phyloP scores from a whole-genome alignment of 53 echinoderm and acorn worm species.

The Echinometra lucunter region DNA sequence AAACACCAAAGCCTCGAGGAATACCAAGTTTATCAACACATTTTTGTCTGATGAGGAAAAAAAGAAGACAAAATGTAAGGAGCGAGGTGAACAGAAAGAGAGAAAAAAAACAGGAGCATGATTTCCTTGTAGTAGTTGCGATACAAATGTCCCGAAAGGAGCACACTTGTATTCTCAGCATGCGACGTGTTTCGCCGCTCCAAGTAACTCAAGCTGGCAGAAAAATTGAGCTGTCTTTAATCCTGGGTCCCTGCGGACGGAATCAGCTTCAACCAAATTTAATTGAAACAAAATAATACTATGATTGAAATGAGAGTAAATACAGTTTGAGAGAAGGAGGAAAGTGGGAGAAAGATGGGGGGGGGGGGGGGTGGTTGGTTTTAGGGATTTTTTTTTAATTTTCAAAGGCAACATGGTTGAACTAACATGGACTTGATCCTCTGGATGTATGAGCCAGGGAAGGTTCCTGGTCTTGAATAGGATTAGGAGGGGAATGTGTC shows the following conservation, averaged over 20 bases:
- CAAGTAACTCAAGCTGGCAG: constrained; percentile 62
- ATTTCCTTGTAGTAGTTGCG: constrained; percentile 27
- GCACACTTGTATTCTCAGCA: constrained; percentile 62
- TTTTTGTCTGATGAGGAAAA: constrained; percentile 29
- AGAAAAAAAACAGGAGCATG: constrained; percentile 18
- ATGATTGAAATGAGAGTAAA: constrained; percentile 71
- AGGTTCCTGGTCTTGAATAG: not conserved
- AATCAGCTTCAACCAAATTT: constrained; percentile 63
- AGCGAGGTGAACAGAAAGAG: constrained; percentile 40
- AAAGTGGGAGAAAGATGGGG: not conserved
- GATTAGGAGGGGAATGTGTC: not conserved
- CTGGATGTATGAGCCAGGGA: constrained; percentile 49
- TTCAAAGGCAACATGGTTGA: constrained; percentile 62
- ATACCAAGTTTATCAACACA: not conserved
- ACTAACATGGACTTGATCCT: constrained; percentile 56
- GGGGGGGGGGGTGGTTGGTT: not conserved
- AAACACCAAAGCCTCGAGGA: constrained; percentile 14
- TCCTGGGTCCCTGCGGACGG: constrained; percentile 62
- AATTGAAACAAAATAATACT: constrained; percentile 75
- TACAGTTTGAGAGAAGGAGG: constrained; percentile 43
- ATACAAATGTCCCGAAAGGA: constrained; percentile 44
- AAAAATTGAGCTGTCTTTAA: constrained; percentile 70
- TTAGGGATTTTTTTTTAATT: constrained; percentile 43
- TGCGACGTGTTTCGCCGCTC: constrained; percentile 46
- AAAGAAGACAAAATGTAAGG: constrained; percentile 15